Percentiles rank a stretch among this genome's conserved stretches.
phyloP scores from a whole-genome alignment of 2,888 invertebrate species.

The Gandaritis pyraliata region DNA sequence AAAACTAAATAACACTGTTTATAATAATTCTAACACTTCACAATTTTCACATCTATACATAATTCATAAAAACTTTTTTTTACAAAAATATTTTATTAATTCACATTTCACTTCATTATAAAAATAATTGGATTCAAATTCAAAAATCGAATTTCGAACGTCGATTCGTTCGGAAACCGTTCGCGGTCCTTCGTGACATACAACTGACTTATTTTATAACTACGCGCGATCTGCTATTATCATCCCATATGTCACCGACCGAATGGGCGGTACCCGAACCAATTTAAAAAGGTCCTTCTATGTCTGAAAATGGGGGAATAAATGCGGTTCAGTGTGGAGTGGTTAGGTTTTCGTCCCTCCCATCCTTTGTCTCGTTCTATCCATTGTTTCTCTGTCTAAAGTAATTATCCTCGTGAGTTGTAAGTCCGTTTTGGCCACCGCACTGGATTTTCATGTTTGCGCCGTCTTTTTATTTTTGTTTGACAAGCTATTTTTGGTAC shows the following conservation, averaged over 20 bases:
- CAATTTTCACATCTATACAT: neutral
- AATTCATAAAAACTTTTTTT: neutral
- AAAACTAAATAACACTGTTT: neutral
- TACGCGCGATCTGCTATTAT: constrained; percentile 68
- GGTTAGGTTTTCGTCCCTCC: constrained; percentile 40
- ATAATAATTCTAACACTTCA: neutral
- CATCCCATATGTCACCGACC: constrained; percentile 70
- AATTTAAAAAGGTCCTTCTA: constrained; percentile 38
- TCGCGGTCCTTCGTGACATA: constrained; percentile 39
- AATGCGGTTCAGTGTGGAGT: constrained; percentile 42
- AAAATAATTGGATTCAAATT: constrained; percentile 5
- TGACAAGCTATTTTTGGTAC: constrained; percentile 43
- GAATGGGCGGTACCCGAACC: constrained; percentile 69
- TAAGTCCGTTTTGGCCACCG: constrained; percentile 38
- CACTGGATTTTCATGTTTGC: constrained; percentile 50
- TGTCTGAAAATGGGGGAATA: neutral
- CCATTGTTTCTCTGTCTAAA: constrained; percentile 41
- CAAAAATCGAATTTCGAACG: too few species aligned
- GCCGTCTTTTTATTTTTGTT: constrained; percentile 43
- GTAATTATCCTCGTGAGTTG: constrained; percentile 37
- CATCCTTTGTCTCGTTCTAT: constrained; percentile 27
- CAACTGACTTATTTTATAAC: constrained; percentile 82
- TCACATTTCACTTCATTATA: constrained; percentile 4
- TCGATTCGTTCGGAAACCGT: constrained; percentile 34
- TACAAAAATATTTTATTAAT: constrained; percentile 12